phyloP scores from a whole-genome alignment of 53 echinoderm and acorn worm genomes.

The Echinarachnius parma region DNA sequence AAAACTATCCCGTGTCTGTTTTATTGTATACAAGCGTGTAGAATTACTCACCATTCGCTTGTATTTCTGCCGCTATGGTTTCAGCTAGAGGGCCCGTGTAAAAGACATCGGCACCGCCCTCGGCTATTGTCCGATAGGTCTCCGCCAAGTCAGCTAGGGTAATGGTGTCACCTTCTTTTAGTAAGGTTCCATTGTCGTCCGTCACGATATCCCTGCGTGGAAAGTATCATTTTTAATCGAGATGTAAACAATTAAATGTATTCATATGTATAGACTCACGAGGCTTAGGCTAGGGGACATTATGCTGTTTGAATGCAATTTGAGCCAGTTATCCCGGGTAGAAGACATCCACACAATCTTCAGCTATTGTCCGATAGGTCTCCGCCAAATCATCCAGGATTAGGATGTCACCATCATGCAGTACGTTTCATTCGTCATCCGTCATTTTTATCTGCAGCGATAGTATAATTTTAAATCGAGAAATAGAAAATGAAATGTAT shows the following conservation, averaged over 20 bases:
- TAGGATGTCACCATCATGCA: conserved; percentile 38
- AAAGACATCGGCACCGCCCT: conserved; percentile 49
- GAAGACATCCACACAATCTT: conserved; percentile 49
- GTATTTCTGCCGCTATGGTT: conserved; percentile 51
- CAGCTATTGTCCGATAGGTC: conserved; percentile 40
- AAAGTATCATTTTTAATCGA: no score
- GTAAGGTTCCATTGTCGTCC: conserved; percentile 10
- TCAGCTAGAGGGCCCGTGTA: conserved; percentile 56
- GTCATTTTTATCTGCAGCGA: neutral
- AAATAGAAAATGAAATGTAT: no score
- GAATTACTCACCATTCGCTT: conserved; percentile 52
- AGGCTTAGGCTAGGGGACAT: no score
- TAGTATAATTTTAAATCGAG: no score
- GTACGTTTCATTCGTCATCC: conserved; percentile 8
- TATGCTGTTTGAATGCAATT: no score
- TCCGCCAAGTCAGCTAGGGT: conserved; percentile 29
- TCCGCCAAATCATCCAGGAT: conserved; percentile 28
- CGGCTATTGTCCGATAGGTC: conserved; percentile 40
- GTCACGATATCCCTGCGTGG: neutral
- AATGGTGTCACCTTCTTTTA: conserved; percentile 40
- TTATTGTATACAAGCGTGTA: no score
- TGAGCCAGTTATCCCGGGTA: conserved; percentile 55
- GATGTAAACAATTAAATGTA: no score
- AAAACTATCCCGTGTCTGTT: no score
- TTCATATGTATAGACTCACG: no score